Conservation (phyloP, 2,888 invertebrate genomes). For the Agapostemon virescens region DNA sequence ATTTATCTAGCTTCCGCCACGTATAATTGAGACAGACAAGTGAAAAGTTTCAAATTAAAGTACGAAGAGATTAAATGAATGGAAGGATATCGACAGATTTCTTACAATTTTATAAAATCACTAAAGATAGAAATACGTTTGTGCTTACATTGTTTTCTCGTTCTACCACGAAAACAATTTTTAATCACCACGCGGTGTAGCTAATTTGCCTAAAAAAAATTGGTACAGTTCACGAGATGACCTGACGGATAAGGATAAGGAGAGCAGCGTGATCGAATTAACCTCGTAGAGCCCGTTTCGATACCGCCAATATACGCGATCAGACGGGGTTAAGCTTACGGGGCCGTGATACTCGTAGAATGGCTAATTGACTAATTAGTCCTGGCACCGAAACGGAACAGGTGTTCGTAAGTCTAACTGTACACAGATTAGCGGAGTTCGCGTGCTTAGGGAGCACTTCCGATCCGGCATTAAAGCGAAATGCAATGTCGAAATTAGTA, state of each 20-base stretch:
- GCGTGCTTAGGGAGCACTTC: conserved; percentile 52
- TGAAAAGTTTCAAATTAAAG: not conserved
- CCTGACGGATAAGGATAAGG: conserved; percentile 1
- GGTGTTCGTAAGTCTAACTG: conserved; percentile 62
- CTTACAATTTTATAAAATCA: not conserved
- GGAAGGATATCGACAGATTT: not conserved
- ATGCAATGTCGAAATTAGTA: conserved; percentile 63
- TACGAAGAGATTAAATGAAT: not conserved
- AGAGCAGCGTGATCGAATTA: conserved; percentile 4
- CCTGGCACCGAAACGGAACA: conserved; percentile 63
- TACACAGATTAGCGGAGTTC: conserved; percentile 65
- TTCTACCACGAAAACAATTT: not conserved
- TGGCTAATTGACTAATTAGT: conserved; percentile 66
- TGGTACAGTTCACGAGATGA: not conserved
- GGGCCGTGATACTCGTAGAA: conserved; percentile 42
- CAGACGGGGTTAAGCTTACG: conserved; percentile 3
- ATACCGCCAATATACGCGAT: not conserved
- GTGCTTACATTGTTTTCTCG: not conserved
- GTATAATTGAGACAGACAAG: no score
- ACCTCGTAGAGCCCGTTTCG: conserved; percentile 1
- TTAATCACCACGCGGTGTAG: not conserved
- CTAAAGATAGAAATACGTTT: not conserved
- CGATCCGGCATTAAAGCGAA: conserved; percentile 62
- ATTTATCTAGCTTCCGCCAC: no score
- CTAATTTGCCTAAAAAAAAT: not conserved